Evolutionary conservation across 2,888 invertebrate species (phyloP), one percentile per base, ranked within the genome.

Genomic region (Beris chalybata): DNA sequence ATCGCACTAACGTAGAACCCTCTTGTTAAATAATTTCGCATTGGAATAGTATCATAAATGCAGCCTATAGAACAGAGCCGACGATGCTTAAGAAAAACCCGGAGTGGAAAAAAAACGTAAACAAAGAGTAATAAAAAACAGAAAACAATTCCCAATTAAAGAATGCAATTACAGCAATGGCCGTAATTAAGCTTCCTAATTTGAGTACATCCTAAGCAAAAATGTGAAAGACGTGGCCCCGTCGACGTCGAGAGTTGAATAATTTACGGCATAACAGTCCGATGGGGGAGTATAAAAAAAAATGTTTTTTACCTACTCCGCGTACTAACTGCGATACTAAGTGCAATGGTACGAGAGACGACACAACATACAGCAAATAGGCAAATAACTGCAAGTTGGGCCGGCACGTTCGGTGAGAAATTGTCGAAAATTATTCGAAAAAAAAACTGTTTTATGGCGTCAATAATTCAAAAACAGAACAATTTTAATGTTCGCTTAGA

Each of bases 71-170:
- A 38, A 38, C 38, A 38, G 38, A 38, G 38, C 38, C 38, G 9
- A 9, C 38, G 38, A 38, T 38, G 38, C 38, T 38, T 38, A 38
- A 38, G 48, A 48, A 48, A 48, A 7, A 15, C n/a, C n/a, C n/a
- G 11, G 45, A 45, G 5, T 48, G 48, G 6, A 48, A 12, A 13
- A 12, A 48, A 48, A 13, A 22, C 54, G 66, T 64, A 69, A 67
- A 69, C 69, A 69, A 69, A 67, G 69, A 63, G 65, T 54, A 65
- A 69, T 69, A 69, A 69, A 68, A 69, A 67, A 65, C 69, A 67
- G 65, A 69, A 69, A 69, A 69, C 69, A 69, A 69, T 69, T 69
- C 69, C 69, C 69, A 69, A 69, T 69, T 69, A 69, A 69, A 67
- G 69, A 69, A 67, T 69, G 69, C 69, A 69, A 69, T 69, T 69